These are phyloP conservation scores for Calliphora vomitoria DNA, from an alignment of 2,888 invertebrate genomes.

Conservation along the genomic window DNA sequence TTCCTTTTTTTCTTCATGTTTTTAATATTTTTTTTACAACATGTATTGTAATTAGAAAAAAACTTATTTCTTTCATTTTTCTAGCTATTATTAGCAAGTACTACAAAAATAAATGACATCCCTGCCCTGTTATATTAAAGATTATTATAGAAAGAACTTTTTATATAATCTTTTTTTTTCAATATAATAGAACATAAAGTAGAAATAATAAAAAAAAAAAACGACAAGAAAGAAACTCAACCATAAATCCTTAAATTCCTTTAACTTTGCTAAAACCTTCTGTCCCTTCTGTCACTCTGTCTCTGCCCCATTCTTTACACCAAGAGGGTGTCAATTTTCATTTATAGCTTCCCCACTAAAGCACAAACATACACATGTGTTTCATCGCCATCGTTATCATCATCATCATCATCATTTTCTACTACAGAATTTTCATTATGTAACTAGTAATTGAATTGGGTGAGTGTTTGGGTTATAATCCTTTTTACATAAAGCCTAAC, in stretches of 20 bases:
- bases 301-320: not conserved
- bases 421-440: conserved; percentile 63
- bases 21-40: too few relatives aligned
- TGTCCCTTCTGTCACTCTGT: not conserved
- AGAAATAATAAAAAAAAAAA: not conserved
- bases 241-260: conserved; percentile 55
- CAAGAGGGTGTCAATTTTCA: conserved; percentile 52
- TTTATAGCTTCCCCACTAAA: conserved; percentile 23
- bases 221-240: not conserved
- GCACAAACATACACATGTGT: conserved; percentile 1
- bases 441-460: conserved; percentile 69
- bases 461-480: conserved; percentile 69
- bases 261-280: conserved; percentile 35
- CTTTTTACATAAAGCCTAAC: conserved; percentile 58
- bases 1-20: too few relatives aligned
- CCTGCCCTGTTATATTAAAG: not conserved
- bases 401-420: conserved; percentile 27
- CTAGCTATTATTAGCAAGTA: too few relatives aligned
- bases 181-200: conserved; percentile 7
- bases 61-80: not conserved
- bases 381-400: not conserved
- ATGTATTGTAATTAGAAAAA: too few relatives aligned
- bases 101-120: not conserved
- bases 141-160: conserved; percentile 21
- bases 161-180: conserved; percentile 30